phyloP scores from a whole-genome alignment of 1,140 invertebrate genomes.

The Neodiprion lecontei region DNA sequence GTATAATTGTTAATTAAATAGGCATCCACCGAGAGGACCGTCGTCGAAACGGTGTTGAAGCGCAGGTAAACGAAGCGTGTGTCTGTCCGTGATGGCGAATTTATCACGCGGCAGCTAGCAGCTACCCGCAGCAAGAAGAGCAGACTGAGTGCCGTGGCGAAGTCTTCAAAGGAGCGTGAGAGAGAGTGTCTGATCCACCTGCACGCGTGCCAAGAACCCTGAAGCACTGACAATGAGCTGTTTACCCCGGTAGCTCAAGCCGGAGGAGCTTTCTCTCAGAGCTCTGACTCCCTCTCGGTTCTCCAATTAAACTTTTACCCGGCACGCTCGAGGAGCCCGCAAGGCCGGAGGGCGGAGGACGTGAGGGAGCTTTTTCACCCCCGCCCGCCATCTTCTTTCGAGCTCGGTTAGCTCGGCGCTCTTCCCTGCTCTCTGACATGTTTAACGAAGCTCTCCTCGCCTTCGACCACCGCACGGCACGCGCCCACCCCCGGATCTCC shows the following conservation, averaged over 20 bases:
- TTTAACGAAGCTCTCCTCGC: too few species aligned
- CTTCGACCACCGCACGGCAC: not conserved
- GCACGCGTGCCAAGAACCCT: not conserved
- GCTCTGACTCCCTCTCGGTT: not conserved
- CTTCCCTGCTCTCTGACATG: too few species aligned
- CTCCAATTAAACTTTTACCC: constrained; percentile 4
- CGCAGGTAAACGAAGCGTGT: too few species aligned
- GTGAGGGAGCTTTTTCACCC: too few species aligned
- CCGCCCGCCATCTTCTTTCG: too few species aligned
- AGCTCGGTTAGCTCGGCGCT: too few species aligned
- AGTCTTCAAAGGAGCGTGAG: not conserved
- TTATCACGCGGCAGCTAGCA: too few species aligned
- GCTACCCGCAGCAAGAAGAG: too few species aligned
- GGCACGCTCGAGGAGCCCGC: not conserved
- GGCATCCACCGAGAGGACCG: too few species aligned
- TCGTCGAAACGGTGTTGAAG: too few species aligned
- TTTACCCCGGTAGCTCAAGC: not conserved
- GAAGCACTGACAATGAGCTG: not conserved
- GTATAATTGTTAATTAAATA: too few species aligned
- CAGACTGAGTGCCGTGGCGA: not conserved
- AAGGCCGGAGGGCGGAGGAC: not conserved
- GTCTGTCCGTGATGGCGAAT: too few species aligned
- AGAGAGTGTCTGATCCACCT: not conserved
- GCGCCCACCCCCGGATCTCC: constrained; percentile 6
- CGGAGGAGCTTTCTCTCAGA: not conserved